A percentile compares a stretch with the other conserved stretches of the same genome.
phyloP scores from a whole-genome alignment of 2,113 vertebrate genomes.

The Zosterops lateralis region DNA sequence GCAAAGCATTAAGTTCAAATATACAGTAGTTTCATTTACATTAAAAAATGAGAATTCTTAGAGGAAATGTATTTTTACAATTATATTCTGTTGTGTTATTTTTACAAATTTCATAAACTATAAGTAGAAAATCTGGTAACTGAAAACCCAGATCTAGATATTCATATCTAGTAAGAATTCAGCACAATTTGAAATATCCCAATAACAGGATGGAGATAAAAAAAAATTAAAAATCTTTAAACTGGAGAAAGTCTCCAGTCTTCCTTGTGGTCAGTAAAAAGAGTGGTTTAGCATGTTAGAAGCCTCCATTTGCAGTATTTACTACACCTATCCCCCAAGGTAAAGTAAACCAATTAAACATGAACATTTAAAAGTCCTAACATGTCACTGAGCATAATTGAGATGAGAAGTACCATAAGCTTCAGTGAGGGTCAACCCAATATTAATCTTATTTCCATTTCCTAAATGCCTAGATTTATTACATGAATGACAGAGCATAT shows the following conservation, averaged over 20 bases:
- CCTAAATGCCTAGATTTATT: neutral
- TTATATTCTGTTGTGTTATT: neutral
- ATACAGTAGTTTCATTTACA: neutral
- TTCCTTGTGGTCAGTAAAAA: neutral
- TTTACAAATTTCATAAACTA: neutral
- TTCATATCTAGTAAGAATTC: neutral
- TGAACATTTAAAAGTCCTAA: neutral
- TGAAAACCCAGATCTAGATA: neutral
- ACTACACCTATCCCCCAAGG: neutral
- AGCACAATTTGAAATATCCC: neutral
- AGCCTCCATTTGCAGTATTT: neutral
- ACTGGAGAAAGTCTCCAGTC: neutral
- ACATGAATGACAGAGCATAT: neutral
- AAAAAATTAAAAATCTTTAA: neutral
- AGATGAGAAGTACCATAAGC: neutral
- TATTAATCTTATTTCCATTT: neutral
- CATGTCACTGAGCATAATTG: neutral
- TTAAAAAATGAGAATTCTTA: neutral
- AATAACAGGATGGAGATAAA: neutral
- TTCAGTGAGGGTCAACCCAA: neutral
- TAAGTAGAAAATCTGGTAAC: neutral
- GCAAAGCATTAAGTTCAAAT: neutral
- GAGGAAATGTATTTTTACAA: neutral
- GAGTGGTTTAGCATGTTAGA: neutral
- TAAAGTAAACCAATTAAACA: neutral